phyloP scores from a whole-genome alignment of 2,113 vertebrate genomes.

The Sialia sialis region DNA sequence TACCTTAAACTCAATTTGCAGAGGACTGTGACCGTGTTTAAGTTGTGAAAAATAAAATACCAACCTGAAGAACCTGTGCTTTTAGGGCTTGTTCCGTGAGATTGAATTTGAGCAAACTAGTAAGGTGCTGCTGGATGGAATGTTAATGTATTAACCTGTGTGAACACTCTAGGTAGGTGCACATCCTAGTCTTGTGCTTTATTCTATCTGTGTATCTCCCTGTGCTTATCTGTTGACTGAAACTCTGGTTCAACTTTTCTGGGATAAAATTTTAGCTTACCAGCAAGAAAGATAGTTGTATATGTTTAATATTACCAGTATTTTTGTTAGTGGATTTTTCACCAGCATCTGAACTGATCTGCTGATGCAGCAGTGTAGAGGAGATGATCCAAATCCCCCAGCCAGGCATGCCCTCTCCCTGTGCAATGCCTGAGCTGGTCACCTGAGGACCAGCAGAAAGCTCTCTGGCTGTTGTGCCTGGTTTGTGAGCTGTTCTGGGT shows the following conservation, averaged over 20 bases:
- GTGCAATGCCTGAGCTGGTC: background rate
- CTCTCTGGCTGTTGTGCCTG: background rate
- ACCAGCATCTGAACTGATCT: background rate
- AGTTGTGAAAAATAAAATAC: conserved; percentile 16
- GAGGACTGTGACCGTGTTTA: background rate
- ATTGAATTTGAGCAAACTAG: background rate
- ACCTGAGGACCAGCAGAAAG: background rate
- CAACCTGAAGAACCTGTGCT: background rate
- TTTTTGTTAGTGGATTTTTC: background rate
- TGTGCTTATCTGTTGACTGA: background rate
- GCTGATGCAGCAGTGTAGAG: background rate
- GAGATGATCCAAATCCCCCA: background rate
- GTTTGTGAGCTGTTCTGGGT: background rate
- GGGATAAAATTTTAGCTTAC: background rate
- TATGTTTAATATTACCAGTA: background rate
- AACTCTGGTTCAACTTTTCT: background rate
- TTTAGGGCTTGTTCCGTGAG: background rate
- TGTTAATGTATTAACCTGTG: background rate
- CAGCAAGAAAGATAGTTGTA: background rate
- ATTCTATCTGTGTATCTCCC: background rate
- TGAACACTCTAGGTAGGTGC: background rate
- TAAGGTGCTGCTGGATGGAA: background rate
- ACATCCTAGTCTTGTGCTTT: background rate
- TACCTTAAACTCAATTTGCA: background rate
- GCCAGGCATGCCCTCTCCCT: background rate